These are phyloP conservation scores for Catocala fraxini DNA, from an alignment of 2,888 invertebrate species.

Conservation along the genomic window DNA sequence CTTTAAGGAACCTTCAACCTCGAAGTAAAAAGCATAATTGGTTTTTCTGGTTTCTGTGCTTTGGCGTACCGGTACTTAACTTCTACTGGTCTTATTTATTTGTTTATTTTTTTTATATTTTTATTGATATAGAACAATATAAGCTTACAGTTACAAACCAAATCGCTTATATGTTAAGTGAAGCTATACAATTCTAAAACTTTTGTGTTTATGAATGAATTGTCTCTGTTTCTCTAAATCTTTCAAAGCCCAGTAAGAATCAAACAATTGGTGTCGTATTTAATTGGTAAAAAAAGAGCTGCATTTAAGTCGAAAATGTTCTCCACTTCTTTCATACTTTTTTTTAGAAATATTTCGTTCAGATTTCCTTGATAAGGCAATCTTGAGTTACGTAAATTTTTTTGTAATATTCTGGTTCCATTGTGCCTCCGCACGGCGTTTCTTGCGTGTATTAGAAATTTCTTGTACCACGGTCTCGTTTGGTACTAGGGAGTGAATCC, in stretches of 20 bases:
- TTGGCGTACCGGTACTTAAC: constrained; percentile 10
- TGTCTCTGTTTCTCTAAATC: constrained; percentile 13
- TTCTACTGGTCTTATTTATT: constrained; percentile 4
- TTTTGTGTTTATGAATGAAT: constrained; percentile 1
- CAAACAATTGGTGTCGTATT: constrained; percentile 10
- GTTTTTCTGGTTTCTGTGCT: constrained; percentile 13
- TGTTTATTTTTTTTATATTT: too few relatives aligned
- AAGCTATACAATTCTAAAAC: too few relatives aligned
- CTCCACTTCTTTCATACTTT: constrained; percentile 17
- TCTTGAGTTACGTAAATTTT: constrained; percentile 17
- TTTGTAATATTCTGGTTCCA: constrained; percentile 14
- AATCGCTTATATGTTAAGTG: too few relatives aligned
- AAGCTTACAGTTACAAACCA: too few relatives aligned
- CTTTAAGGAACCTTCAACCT: constrained; percentile 14
- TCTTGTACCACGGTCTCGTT: constrained; percentile 6
- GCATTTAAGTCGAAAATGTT: constrained; percentile 18
- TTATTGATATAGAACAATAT: too few relatives aligned
- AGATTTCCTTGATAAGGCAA: constrained; percentile 20
- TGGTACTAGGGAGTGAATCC: background rate
- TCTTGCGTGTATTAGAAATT: constrained; percentile 14
- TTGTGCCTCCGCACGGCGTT: constrained; percentile 14
- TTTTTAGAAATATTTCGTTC: constrained; percentile 21
- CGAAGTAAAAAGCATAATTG: constrained; percentile 15
- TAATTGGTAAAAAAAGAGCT: constrained; percentile 14
- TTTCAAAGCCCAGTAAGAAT: constrained; percentile 13